Conservation (phyloP, 2,113 vertebrate genomes). For the Oryzias melastigma region DNA sequence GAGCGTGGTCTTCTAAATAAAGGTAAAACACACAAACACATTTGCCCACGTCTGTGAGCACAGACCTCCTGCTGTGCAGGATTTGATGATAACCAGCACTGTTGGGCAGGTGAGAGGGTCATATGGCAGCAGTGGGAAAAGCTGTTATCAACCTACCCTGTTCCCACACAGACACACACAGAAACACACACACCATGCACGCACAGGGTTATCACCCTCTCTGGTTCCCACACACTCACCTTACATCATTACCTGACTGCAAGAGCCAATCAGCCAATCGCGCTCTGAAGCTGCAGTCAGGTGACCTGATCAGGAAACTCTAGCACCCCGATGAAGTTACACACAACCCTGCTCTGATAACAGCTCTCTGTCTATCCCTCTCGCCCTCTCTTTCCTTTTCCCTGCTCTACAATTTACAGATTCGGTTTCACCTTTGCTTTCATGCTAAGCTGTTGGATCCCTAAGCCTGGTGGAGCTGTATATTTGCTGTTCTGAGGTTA, state of each 20-base stretch:
- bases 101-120: conserved; percentile 80
- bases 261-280: conserved; percentile 87
- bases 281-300: conserved; percentile 78
- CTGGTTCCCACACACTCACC: conserved; percentile 99
- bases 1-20: background rate
- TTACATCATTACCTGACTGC: conserved; percentile 98
- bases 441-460: conserved; percentile 88
- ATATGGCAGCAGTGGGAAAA: conserved; percentile 89
- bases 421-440: conserved; percentile 98
- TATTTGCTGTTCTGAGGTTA: conserved; percentile 42
- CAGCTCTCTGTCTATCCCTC: conserved; percentile 81
- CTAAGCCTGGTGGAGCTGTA: conserved; percentile 81
- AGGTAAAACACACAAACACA: conserved; percentile 4
- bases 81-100: conserved; percentile 92
- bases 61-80: conserved; percentile 74
- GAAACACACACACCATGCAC: conserved; percentile 35
- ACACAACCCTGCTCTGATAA: conserved; percentile 88
- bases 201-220: conserved; percentile 82
- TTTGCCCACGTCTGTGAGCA: conserved; percentile 8
- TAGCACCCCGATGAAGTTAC: conserved; percentile 93
- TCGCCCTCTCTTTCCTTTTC: conserved; percentile 57
- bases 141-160: conserved; percentile 89
- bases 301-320: conserved; percentile 95
- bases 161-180: conserved; percentile 84
- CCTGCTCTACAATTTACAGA: conserved; percentile 97